phyloP scores from a whole-genome alignment of 2,113 vertebrate genomes.

The Drymodes brunneopygia region DNA sequence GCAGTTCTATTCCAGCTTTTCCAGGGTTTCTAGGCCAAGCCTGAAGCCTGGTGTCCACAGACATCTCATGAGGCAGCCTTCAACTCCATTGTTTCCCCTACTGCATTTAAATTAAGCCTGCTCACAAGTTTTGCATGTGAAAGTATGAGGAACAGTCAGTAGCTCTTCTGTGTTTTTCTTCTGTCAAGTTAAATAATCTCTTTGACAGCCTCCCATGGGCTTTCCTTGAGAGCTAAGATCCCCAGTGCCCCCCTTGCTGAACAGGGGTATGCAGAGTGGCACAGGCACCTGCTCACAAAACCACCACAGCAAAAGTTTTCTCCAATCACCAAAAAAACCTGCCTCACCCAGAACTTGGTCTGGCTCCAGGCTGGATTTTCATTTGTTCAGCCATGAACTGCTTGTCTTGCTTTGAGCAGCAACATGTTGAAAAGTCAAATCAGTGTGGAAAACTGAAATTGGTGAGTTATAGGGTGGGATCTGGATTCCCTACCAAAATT shows the following conservation, averaged over 20 bases:
- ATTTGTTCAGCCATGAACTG: background rate
- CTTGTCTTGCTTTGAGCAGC: background rate
- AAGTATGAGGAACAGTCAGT: background rate
- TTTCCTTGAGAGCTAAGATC: background rate
- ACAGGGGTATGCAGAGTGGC: background rate
- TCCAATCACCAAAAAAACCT: background rate
- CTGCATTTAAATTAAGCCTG: background rate
- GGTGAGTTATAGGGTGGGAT: background rate
- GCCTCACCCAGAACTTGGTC: background rate
- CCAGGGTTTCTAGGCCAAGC: background rate
- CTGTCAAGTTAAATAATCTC: background rate
- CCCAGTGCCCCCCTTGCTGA: background rate
- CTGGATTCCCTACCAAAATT: background rate
- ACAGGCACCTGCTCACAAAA: background rate
- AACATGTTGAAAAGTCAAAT: background rate
- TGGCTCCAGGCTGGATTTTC: background rate
- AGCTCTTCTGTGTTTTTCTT: background rate
- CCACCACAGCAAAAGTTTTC: background rate
- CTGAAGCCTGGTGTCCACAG: background rate
- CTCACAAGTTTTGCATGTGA: background rate
- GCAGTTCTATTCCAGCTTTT: background rate
- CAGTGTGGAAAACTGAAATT: background rate
- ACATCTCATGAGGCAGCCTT: background rate
- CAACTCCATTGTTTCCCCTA: background rate
- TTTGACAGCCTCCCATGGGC: background rate